Evolutionary conservation across 2,113 vertebrate genomes (phyloP), one percentile per base, ranked within the genome.

Genomic region (Psettodes erumei): DNA sequence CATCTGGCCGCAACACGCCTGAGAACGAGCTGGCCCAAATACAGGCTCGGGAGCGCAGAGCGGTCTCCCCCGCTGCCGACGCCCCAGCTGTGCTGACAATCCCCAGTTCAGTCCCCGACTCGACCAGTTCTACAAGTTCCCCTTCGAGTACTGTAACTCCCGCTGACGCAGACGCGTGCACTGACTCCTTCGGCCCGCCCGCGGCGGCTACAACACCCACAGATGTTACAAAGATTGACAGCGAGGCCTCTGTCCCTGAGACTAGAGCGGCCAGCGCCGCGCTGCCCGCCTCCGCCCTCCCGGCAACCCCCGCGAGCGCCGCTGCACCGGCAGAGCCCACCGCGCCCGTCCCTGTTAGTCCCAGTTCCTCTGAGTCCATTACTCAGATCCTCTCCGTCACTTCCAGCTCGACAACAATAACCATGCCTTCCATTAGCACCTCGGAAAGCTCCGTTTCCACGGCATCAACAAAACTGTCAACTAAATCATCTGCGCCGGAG

Each of bases 11-110:
- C 53, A 90, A 89, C 82, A 93, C 89, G 54, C 91, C 92, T 78
- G 91, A 93, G 77, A 92, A 91, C 5, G 92, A 92, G 65, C 73
- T 93, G 11, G 66, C 83, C 54, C 86, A 91, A 75, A 93, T 91
- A 83, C 74, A 88, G 40, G 92, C 92, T 76, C 85, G 75, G 27
- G 88, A 93, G 65, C 8, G 53, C 37, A 8, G 53, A 58, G 25
- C 30, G 19, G 0, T 62, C 82, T 12, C 8, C 64, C 23, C 67
- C 6, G 45, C 73, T 62, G n/a, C 72, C 21, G 27, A 71, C 35
- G 37, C 73, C 58, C 53, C 56, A 1, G 50, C 83, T 68, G 53
- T 33, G 69, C 56, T 27, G 25, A 82, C 85, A 86, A 81, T 82
- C 80, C 83, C 89, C 69, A 51, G 78, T 69, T 66, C 77, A 6